A percentile compares a stretch with the other conserved stretches of the same genome.
Conservation (phyloP, 2,113 vertebrate species). For the Stegostoma tigrinum region DNA sequence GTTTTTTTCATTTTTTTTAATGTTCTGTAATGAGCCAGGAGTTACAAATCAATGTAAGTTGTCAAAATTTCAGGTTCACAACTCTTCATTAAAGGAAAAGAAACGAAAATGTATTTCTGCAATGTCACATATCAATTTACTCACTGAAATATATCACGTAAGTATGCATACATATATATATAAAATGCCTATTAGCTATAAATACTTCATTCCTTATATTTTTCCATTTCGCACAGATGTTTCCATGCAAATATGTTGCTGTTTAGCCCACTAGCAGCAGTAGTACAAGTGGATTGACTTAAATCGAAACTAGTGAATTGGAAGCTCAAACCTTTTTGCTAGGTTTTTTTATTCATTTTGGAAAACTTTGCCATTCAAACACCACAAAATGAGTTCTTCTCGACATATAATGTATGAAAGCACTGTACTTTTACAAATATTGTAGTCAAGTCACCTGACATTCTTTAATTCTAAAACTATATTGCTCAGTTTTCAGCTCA, state of each 20-base stretch:
- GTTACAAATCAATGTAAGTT: constrained; percentile 53
- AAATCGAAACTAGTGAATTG: not conserved
- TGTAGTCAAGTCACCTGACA: not conserved
- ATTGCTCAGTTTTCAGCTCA: not conserved
- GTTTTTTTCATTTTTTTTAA: constrained; percentile 54
- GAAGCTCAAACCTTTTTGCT: not conserved
- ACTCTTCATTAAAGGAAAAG: constrained; percentile 49
- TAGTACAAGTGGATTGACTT: not conserved
- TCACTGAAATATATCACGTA: not conserved
- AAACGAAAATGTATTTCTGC: constrained; percentile 39
- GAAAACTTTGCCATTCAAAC: not conserved
- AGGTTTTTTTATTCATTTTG: not conserved
- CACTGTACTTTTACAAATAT: not conserved
- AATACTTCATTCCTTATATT: not conserved
- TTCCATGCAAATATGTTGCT: not conserved
- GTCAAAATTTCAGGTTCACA: constrained; percentile 54
- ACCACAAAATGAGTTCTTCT: not conserved
- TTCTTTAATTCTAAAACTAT: not conserved
- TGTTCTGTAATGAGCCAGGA: constrained; percentile 50
- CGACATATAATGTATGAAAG: not conserved
- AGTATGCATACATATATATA: not conserved
- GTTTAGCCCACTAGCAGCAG: not conserved
- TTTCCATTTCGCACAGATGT: not conserved
- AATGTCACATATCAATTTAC: constrained; percentile 28
- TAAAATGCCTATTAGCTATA: not conserved